A percentile compares a stretch with the other conserved stretches of the same genome.
phyloP scores from a whole-genome alignment of 2,888 invertebrate genomes.

The Timema podura region DNA sequence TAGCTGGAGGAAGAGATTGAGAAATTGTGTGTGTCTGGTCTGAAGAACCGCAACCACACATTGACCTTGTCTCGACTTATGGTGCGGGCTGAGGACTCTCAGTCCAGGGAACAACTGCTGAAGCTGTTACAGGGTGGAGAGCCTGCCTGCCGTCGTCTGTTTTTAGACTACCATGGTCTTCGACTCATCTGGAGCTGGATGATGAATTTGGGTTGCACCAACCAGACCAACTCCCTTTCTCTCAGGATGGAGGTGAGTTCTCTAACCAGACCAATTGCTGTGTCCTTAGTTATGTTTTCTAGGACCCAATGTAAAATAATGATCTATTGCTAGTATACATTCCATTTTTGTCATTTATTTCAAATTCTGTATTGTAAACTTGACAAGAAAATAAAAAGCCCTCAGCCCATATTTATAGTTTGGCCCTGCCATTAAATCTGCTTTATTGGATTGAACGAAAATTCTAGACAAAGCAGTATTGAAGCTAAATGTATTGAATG shows the following conservation, averaged over 20 bases:
- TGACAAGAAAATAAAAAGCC: too few species aligned
- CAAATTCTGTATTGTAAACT: too few species aligned
- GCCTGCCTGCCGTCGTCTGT: constrained; percentile 76
- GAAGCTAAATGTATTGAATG: constrained; percentile 25
- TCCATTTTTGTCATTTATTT: too few species aligned
- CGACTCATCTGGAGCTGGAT: constrained; percentile 91
- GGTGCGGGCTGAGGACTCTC: constrained; percentile 82
- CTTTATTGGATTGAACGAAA: background rate
- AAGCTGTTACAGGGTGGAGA: constrained; percentile 75
- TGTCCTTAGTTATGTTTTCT: too few species aligned
- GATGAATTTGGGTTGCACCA: constrained; percentile 60
- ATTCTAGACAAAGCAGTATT: constrained; percentile 35
- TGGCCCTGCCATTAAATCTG: too few species aligned
- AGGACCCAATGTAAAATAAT: too few species aligned
- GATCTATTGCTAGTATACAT: too few species aligned
- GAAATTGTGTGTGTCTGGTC: constrained; percentile 67
- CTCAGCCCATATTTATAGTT: too few species aligned
- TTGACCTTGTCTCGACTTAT: constrained; percentile 84
- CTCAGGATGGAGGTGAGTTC: constrained; percentile 34
- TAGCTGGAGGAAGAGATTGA: constrained; percentile 87
- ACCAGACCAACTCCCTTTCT: constrained; percentile 26
- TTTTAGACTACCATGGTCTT: constrained; percentile 91
- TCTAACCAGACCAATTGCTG: too few species aligned
- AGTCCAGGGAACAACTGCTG: constrained; percentile 65
- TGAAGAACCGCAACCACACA: constrained; percentile 88